Conservation (phyloP, 2,113 vertebrate genomes). For the Suricata suricatta region DNA sequence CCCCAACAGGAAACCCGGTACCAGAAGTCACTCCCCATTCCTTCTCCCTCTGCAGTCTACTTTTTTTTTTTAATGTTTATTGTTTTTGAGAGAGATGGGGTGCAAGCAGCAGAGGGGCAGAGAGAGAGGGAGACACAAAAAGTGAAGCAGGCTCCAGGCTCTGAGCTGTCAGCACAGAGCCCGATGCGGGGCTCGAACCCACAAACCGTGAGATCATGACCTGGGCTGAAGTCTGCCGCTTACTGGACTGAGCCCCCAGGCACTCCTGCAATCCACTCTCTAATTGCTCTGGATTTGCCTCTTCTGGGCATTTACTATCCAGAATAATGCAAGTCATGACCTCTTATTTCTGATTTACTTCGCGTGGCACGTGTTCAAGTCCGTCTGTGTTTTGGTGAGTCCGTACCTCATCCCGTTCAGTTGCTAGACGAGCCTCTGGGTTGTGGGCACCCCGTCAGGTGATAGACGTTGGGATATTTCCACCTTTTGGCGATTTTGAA, state of each 20-base stretch:
- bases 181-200: no score
- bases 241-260: no score
- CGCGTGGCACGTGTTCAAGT: not conserved
- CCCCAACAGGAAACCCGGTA: not conserved
- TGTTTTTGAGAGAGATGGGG: no score
- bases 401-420: not conserved
- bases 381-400: not conserved
- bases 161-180: no score
- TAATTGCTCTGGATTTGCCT: not conserved
- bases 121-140: no score
- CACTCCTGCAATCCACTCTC: not conserved
- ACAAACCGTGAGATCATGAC: no score
- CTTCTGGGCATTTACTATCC: not conserved
- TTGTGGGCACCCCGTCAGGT: not conserved
- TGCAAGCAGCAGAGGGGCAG: no score
- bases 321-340: not conserved
- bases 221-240: no score
- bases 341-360: not conserved
- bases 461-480: not conserved
- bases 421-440: not conserved
- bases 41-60: not conserved
- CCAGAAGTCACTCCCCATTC: not conserved
- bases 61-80: not conserved
- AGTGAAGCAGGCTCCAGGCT: no score
- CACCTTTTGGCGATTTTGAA: not conserved